phyloP scores from a whole-genome alignment of 2,888 invertebrate genomes.

The Leucophenga montana region DNA sequence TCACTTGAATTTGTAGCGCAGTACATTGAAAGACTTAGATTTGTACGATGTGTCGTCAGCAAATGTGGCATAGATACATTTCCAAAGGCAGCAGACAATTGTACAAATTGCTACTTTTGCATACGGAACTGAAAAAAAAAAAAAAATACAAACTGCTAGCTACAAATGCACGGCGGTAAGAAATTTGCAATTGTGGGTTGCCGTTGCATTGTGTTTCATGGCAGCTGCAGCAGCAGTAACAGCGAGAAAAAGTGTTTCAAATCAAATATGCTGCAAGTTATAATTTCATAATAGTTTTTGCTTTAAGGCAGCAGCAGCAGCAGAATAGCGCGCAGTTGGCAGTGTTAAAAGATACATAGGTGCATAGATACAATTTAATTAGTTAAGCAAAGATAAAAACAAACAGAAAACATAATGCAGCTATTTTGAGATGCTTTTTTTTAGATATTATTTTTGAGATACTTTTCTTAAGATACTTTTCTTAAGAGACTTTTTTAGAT shows the following conservation, averaged over 20 bases:
- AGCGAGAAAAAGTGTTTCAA: neutral
- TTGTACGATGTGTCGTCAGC: slow-evolving; percentile 8
- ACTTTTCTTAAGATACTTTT: no score
- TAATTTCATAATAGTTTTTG: slow-evolving; percentile 17
- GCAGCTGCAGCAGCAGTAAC: neutral
- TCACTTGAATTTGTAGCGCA: no score
- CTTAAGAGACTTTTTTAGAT: no score
- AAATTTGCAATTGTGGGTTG: slow-evolving; percentile 9
- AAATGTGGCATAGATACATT: slow-evolving; percentile 20
- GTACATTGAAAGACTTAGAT: neutral
- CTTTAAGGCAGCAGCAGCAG: no score
- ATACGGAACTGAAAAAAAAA: slow-evolving; percentile 16
- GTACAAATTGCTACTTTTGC: slow-evolving; percentile 26
- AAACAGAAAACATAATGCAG: no score
- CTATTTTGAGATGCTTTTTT: no score
- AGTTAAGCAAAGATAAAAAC: no score
- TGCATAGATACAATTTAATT: no score
- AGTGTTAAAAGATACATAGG: no score
- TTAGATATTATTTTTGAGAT: no score
- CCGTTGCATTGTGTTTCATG: neutral
- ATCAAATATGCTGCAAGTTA: slow-evolving; percentile 16
- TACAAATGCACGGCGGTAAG: neutral
- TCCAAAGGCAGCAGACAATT: slow-evolving; percentile 11
- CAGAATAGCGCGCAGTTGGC: no score
- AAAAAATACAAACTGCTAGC: neutral